These are phyloP conservation scores for Palythoa grandis DNA, from an alignment of 92 coral and sea anemone species.

Conservation along the genomic window DNA sequence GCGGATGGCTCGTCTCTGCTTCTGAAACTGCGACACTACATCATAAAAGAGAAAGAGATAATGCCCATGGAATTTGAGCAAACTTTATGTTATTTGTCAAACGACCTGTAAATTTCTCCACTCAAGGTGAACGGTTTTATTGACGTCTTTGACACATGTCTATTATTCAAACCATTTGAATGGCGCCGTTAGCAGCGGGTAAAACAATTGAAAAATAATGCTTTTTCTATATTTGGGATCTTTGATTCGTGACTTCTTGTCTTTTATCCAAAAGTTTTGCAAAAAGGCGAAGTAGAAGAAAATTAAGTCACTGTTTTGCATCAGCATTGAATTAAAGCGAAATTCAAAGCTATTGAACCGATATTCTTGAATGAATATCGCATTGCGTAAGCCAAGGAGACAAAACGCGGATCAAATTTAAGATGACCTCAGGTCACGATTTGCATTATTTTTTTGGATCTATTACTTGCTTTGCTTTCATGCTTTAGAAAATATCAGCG, in stretches of 20 bases:
- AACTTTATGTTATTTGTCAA: too few species aligned
- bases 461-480: neutral
- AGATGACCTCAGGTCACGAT: neutral
- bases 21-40: neutral
- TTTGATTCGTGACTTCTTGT: neutral
- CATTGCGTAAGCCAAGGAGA: neutral
- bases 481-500: too few species aligned
- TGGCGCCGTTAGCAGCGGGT: slow-evolving; percentile 25
- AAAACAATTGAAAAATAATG: neutral
- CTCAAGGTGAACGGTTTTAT: slow-evolving; percentile 11
- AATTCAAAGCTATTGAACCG: neutral
- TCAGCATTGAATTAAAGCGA: neutral
- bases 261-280: neutral
- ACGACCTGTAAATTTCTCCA: neutral
- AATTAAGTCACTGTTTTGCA: neutral
- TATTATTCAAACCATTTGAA: slow-evolving; percentile 31
- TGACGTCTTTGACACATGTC: slow-evolving; percentile 10
- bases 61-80: neutral
- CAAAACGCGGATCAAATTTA: neutral
- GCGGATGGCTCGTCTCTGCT: neutral
- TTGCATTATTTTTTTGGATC: neutral
- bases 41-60: neutral
- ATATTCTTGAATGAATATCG: neutral
- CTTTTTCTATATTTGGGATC: slow-evolving; percentile 24
- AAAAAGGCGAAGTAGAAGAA: neutral